Evolutionary conservation across 2,888 invertebrate species (phyloP), one percentile per base, ranked within the genome.

Genomic region (Bimastos eiseni): DNA sequence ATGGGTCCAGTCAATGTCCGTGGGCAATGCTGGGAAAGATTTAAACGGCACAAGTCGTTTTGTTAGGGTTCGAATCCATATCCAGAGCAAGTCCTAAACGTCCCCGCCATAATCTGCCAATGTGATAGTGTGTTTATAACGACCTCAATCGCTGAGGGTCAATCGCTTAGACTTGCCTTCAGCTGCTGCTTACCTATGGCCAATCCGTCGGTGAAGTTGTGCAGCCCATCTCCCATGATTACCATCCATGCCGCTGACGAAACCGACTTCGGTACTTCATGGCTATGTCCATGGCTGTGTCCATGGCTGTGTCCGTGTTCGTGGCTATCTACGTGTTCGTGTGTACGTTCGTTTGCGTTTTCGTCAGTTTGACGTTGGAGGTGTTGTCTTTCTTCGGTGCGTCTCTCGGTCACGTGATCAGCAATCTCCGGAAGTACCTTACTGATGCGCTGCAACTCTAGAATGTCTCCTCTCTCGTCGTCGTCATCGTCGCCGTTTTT

Each of bases 161-260:
- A 37, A 86, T 3, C 86, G 6, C 21, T 36, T 86, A n/a, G n/a
- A n/a, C n/a, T n/a, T n/a, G 84, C 84, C 84, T 84, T 34, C 1
- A n/a, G 0, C 70, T 30, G 30, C 70, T n/a, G 70, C 70, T 70
- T 34, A 94, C 95, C 98, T 92, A 98, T 98, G 49, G 98, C 98
- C 96, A 98, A 97, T 41, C 98, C 98, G 94, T 98, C 98, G 0
- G 98, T 98, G 94, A 98, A 98, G 95, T 98, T 98, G 94, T 98
- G 98, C 89, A 98, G 96, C 0, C 98, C 98, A 94, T 98, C 98
- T 0, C 98, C 98, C 97, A 98, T 97, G 93, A 98, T 97, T 91
- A 98, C 98, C 98, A 98, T 98, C 98, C 98, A 98, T 0, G 98
- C 98, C 0, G 98, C 98, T 13, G 97, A 97, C 11, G 97, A 97